These are phyloP conservation scores for Clostera curtula DNA, from an alignment of 2,888 invertebrate genomes.

Conservation along the genomic window DNA sequence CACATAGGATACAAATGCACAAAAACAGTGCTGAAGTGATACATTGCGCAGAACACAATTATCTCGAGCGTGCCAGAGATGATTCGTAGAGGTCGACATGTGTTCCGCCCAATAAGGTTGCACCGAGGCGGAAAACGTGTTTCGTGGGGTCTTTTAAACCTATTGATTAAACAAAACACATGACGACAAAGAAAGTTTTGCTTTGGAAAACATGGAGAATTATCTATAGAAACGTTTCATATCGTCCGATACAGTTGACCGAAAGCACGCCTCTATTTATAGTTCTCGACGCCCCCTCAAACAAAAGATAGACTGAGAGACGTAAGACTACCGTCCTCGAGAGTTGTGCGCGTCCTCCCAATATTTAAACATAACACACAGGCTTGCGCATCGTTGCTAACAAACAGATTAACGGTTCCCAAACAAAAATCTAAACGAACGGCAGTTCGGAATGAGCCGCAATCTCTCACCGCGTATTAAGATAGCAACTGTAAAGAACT, in stretches of 20 bases:
- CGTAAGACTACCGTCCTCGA: too few relatives aligned
- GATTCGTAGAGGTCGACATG: constrained; percentile 13
- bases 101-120: constrained; percentile 11
- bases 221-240: too few relatives aligned
- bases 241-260: too few relatives aligned
- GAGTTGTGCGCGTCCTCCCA: constrained; percentile 16
- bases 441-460: constrained; percentile 1
- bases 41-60: constrained; percentile 8
- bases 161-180: constrained; percentile 19
- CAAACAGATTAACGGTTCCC: constrained; percentile 26
- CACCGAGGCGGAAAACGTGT: constrained; percentile 2
- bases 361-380: constrained; percentile 24
- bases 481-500: constrained; percentile 3
- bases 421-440: constrained; percentile 4
- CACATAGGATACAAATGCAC: constrained; percentile 6
- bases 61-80: constrained; percentile 14
- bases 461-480: constrained; percentile 11
- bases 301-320: too few relatives aligned
- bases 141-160: too few relatives aligned
- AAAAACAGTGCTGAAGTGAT: constrained; percentile 8
- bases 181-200: constrained; percentile 17
- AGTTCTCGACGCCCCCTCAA: too few relatives aligned
- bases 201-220: too few relatives aligned
- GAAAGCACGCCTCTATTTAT: too few relatives aligned
- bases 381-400: constrained; percentile 26